Percentiles rank a stretch among this genome's conserved stretches.
Evolutionary conservation across 2,113 vertebrate species (phyloP).

Genomic region (Sinocyclocheilus grahami): DNA sequence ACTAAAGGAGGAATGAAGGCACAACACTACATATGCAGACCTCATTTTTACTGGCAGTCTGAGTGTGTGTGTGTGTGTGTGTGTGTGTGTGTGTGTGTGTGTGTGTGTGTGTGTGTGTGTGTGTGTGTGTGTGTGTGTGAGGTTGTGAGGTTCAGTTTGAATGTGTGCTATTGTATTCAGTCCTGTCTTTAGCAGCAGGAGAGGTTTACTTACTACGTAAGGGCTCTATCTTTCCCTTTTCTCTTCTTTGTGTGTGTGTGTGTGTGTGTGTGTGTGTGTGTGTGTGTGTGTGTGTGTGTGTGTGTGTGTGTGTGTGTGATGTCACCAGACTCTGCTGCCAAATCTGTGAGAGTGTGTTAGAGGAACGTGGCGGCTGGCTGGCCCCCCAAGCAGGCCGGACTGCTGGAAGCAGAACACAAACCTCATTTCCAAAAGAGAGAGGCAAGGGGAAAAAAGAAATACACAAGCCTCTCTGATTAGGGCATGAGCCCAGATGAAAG

Average conservation of each 20-base stretch:
- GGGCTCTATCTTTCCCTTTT: too few species aligned
- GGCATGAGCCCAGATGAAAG: conserved; percentile 70
- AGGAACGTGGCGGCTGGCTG: conserved; percentile 37
- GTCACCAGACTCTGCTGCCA: conserved; percentile 55
- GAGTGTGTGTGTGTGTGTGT: conserved; percentile 15
- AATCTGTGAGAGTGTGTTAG: conserved; percentile 46
- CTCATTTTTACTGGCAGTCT: conserved; percentile 36
- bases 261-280: conserved; percentile 25
- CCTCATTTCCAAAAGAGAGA: conserved; percentile 54
- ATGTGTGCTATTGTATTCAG: too few species aligned
- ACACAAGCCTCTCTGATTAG: conserved; percentile 59
- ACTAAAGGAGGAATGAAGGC: conserved; percentile 30
- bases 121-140: conserved; percentile 52
- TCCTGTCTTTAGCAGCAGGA: too few species aligned
- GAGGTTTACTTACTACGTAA: too few species aligned
- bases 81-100: conserved; percentile 53
- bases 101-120: conserved; percentile 55
- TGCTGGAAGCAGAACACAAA: conserved; percentile 61
- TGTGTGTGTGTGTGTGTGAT: conserved; percentile 50
- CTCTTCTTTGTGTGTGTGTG: background rate
- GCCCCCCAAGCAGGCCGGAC: conserved; percentile 45
- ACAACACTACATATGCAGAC: conserved; percentile 36
- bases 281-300: conserved; percentile 17
- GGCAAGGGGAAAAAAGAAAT: conserved; percentile 49
- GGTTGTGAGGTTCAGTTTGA: too few species aligned